Evolutionary conservation across 2,888 invertebrate species (phyloP), one percentile per base, ranked within the genome.

Genomic region (Melipona beecheii): DNA sequence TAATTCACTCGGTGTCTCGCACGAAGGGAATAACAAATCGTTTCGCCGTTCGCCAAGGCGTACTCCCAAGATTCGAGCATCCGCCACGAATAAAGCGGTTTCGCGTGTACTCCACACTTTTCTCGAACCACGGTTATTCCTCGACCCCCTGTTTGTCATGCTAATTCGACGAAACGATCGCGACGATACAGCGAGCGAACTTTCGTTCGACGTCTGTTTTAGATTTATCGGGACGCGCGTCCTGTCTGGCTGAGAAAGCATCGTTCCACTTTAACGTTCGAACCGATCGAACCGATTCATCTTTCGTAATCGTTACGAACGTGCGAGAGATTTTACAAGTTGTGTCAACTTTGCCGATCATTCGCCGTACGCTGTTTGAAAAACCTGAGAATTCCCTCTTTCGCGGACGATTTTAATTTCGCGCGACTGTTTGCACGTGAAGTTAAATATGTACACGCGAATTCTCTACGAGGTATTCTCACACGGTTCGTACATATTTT

Each of bases 11-110:
- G 27, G 58, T 31, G 58, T 24, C 64, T 64, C 6, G n/a, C 62
- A 31, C 73, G 62, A 50, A 31, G 17, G 73, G 73, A 50, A 52
- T 52, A 64, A 52, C 50, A 64, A 52, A 62, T 62, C 62, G 62
- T 2, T 31, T 21, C 64, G 36, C 4, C 19, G n/a, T 50, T 11
- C 50, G n/a, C 50, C 50, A 31, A 62, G 4, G 49, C 9, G 27
- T 58, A 19, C 62, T 19, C 27, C 31, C 13, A 31, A 21, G 27
- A 36, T 64, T 36, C 64, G 31, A 4, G 31, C 21, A 43, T 56
- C n/a, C 36, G 43, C n/a, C 19, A n/a, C 11, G n/a, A 36, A 71
- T 62, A 73, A 62, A 73, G 27, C 62, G 62, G 31, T 73, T 27
- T 50, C 60, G 62, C 62, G 62, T 62, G 73, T 73, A 17, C 19